Evolutionary conservation across 1,140 invertebrate species (phyloP).

Genomic region (Drosophila carrolli): DNA sequence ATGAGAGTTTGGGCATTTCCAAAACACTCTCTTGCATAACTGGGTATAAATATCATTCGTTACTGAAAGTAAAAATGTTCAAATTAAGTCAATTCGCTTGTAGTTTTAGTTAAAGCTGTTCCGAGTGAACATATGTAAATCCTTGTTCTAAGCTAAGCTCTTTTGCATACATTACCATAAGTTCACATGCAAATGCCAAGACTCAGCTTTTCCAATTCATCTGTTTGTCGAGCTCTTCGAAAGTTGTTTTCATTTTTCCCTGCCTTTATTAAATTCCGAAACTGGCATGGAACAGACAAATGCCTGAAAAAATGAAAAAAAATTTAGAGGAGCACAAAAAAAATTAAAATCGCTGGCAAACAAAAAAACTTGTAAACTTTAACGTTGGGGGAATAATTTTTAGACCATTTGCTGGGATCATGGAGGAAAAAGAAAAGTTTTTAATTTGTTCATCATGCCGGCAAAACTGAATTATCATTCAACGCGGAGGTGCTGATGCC

Average conservation of each 20-base stretch:
- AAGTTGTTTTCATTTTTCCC: constrained; percentile 1
- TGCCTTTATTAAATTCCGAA: neutral
- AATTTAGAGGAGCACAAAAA: neutral
- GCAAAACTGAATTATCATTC: constrained; percentile 62
- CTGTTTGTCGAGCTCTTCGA: constrained; percentile 19
- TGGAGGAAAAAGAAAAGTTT: constrained; percentile 53
- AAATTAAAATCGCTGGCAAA: constrained; percentile 10
- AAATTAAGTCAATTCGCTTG: neutral
- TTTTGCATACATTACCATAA: constrained; percentile 20
- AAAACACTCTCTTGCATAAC: constrained; percentile 7
- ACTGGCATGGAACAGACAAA: constrained; percentile 14
- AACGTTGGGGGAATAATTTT: constrained; percentile 42
- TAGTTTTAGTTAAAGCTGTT: constrained; percentile 7
- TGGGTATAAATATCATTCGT: neutral
- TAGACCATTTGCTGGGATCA: constrained; percentile 42
- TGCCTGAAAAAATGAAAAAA: neutral
- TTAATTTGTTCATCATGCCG: constrained; percentile 61
- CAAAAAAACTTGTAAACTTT: constrained; percentile 33
- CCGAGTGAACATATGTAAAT: constrained; percentile 11
- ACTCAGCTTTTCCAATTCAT: constrained; percentile 23
- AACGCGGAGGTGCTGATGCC: constrained; percentile 35
- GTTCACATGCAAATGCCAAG: constrained; percentile 9
- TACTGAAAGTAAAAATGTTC: no score
- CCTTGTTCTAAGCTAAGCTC: neutral
- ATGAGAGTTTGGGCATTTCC: constrained; percentile 5